Base-by-base conservation (phyloP, 2,113 vertebrate genomes). In the Salvelinus sp. region DNA sequence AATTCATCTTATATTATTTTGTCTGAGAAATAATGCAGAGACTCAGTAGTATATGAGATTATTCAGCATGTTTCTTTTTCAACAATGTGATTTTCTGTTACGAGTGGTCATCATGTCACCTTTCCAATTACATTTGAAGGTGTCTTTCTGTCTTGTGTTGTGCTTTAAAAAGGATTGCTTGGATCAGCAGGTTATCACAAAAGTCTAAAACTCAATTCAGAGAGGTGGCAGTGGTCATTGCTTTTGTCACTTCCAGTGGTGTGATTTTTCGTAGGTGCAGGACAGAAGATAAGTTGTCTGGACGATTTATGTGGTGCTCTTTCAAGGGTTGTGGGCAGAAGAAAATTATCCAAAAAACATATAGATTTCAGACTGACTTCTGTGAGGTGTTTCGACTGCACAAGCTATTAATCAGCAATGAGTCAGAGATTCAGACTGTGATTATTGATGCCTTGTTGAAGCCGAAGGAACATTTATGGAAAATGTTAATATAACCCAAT, bases 221-320 rank as follows among this genome's bases (percentile, higher is more conserved):
- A 50, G 44, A 68, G 70, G 27, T 75, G 68, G 47, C 48, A 70
- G 28, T 70, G 76, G 60, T 30, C 72, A 74, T 60, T 64, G 58
- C 30, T 70, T 78, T 78, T 79, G 48, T 77, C 71, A 64, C 67
- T 30, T 80, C 79, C 38, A 18, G 16, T 30, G 69, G 28, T 58
- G 25, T 68, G 64, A 77, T 76, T 72, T 75, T 65, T 33, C 38
- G n/a, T 66, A 48, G 64, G 33, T 25, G 30, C 38, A 38, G 69
- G 62, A 76, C 71, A 83, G 28, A 81, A 73, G 72, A 83, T 68
- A 74, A 69, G 64, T 77, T 20, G 67, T 76, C 63, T 30, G 65
- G 54, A 74, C 57, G 54, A 22, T 73, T 87, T 70, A 63, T 75
- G 58, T 62, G 75, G 47, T 68, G 63, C 64, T 47, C 68, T 60